Base-by-base conservation (phyloP, 2,888 invertebrate genomes). In the Eupithecia inturbata region DNA sequence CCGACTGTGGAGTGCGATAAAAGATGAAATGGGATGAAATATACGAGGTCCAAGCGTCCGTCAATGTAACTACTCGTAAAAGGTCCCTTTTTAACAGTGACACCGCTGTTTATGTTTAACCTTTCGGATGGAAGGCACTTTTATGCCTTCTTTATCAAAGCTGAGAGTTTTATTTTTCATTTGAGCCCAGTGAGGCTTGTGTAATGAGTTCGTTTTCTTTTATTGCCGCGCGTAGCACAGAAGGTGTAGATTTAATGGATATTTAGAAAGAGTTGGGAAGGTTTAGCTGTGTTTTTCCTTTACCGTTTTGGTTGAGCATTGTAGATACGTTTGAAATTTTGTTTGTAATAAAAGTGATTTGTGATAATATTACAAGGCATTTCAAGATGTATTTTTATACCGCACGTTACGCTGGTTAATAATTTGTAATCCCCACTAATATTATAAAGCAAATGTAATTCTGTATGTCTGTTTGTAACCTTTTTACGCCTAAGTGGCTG, bases 21-120 rank as follows among this genome's bases (percentile, higher is more conserved):
- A 90, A 88, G 82, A 86, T 83, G 91, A 90, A 91, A 92, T 73
- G 90, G 88, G 89, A 91, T 91, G 90, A 91, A 88, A 89, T 91
- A 91, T 90, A 86, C 84, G 80, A 82, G 82, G 79, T 83, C 84
- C 84, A 84, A 83, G 85, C 83, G 82, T 73, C 84, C 88, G 87
- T 85, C 87, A 86, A 84, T 86, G 84, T 85, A 83, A 85, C 85
- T 85, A 83, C 81, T 82, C 82, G 81, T 82, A 80, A 83, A 85
- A 82, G 80, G 78, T 77, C 71, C 77, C 78, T 78, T 80, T 75
- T 75, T 78, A 75, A 73, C 79, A 73, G 78, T 79, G 79, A 77
- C 80, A 79, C 79, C 80, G 75, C 73, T 83, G 80, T 83, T 83
- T 84, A 82, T 83, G 81, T 82, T 83, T 84, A 82, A 81, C 77